These are phyloP conservation scores for Onchidella celtica DNA, from an alignment of 2,888 invertebrate genomes.

Conservation along the genomic window DNA sequence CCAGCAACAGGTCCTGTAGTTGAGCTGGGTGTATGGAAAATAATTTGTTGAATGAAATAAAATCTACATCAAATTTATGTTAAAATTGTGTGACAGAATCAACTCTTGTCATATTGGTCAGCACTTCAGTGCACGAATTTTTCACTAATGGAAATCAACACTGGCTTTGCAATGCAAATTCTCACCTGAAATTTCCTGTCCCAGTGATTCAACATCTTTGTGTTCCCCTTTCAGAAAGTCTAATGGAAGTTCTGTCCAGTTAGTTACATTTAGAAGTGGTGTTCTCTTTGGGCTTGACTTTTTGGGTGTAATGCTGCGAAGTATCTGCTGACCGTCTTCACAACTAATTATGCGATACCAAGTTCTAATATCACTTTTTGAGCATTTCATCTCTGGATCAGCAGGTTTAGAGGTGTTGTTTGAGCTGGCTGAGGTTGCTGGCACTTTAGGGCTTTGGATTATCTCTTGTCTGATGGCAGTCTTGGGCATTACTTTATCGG, in stretches of 20 bases:
- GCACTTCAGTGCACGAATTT: too few relatives aligned
- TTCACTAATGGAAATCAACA: too few relatives aligned
- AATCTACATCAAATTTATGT: too few relatives aligned
- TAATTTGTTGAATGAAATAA: too few relatives aligned
- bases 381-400: too few relatives aligned
- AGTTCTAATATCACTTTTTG: too few relatives aligned
- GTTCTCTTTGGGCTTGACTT: slow-evolving; percentile 62
- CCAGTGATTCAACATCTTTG: not conserved
- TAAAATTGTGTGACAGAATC: too few relatives aligned
- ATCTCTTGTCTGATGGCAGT: slow-evolving; percentile 24
- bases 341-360: not conserved
- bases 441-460: not conserved
- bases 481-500: slow-evolving; percentile 45
- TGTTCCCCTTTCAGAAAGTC: not conserved
- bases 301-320: slow-evolving; percentile 60
- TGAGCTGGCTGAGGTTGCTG: not conserved
- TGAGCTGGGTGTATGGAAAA: too few relatives aligned
- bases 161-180: too few relatives aligned
- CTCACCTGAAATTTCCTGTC: not conserved
- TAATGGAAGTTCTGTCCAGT: slow-evolving; percentile 13
- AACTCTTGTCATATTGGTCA: too few relatives aligned
- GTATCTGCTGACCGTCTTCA: not conserved
- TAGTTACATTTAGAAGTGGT: slow-evolving; percentile 53
- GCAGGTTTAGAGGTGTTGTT: too few relatives aligned
- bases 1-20: too few relatives aligned